Evolutionary conservation across 1,140 invertebrate genomes (phyloP), one percentile per base, ranked within the genome.

Genomic region (Scaptomyza graminum): DNA sequence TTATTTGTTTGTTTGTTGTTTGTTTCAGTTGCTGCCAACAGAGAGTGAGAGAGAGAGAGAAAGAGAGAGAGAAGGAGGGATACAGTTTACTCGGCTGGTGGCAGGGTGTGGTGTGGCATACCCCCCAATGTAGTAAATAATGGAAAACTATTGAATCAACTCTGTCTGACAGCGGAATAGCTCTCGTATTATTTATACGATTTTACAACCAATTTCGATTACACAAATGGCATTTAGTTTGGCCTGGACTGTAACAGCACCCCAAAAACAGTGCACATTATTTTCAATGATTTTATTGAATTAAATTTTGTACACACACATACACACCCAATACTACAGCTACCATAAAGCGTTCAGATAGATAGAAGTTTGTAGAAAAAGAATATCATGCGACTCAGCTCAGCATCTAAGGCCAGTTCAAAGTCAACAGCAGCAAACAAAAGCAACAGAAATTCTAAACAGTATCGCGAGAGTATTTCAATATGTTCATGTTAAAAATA

Each of bases 271-370:
- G 15, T 22, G 43, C 39, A 63, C 64, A 74, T 61, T 52, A 56
- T 55, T 68, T 62, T 57, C 63, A 34, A 68, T 56, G 52, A 72
- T 68, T 76, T 77, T 59, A 64, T 73, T 68, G 69, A 69, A 76
- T 68, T 74, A 68, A 76, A 63, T 76, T 67, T 69, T 66, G 52
- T 28, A 25, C n/a, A 25, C 31, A 50, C 12, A 54, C n/a, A 6
- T 16, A 28, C 7, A n/a, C 37, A n/a, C 37, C 3, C 12, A 5
- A n/a, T 3, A 41, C 3, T 41, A 41, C 37, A n/a, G 37, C 37
- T n/a, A 5, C 37, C 37, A 41, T 41, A 41, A 41, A 41, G 12
- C 37, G 37, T 41, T 41, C 12, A 18, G 2, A 46, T 6, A 15
- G 11, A 31, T 12, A 18, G 31, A 9, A 34, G 31, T 34, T 34